Percentiles rank a stretch among this genome's conserved stretches.
phyloP scores from a whole-genome alignment of 2,888 invertebrate genomes.

The Fragum fragum region DNA sequence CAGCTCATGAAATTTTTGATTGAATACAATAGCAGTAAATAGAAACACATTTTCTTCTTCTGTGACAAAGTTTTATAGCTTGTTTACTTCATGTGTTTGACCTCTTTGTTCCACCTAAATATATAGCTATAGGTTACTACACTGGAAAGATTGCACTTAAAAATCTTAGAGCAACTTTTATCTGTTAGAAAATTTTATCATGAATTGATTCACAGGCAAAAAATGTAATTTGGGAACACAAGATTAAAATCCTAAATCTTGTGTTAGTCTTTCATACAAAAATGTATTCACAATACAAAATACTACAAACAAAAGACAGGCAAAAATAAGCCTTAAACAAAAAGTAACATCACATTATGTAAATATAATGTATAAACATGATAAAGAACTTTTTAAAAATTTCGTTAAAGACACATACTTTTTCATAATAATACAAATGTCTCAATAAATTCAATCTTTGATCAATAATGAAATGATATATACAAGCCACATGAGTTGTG shows the following conservation, averaged over 20 bases:
- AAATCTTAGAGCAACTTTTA: too few relatives aligned
- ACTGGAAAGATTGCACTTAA: too few relatives aligned
- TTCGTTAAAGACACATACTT: background rate
- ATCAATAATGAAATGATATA: background rate
- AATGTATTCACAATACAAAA: constrained; percentile 1
- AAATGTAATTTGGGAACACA: background rate
- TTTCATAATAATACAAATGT: background rate
- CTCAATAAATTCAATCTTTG: background rate
- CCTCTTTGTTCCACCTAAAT: too few relatives aligned
- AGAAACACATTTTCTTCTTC: too few relatives aligned
- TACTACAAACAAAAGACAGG: background rate
- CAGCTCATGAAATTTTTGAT: too few relatives aligned
- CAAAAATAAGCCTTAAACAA: background rate
- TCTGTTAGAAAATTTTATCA: too few relatives aligned
- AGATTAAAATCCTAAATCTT: background rate
- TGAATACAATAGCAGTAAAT: too few relatives aligned
- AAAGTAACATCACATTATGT: background rate
- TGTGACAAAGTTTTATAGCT: too few relatives aligned
- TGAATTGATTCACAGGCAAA: too few relatives aligned
- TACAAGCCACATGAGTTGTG: background rate
- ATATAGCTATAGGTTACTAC: too few relatives aligned
- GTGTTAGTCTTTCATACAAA: background rate
- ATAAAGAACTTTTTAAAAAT: background rate
- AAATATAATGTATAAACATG: background rate
- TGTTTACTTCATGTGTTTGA: too few relatives aligned